A percentile compares a stretch with the other conserved stretches of the same genome.
These are phyloP conservation scores for Styela clava DNA, from an alignment of 23 tunicate species.

Conservation along the genomic window DNA sequence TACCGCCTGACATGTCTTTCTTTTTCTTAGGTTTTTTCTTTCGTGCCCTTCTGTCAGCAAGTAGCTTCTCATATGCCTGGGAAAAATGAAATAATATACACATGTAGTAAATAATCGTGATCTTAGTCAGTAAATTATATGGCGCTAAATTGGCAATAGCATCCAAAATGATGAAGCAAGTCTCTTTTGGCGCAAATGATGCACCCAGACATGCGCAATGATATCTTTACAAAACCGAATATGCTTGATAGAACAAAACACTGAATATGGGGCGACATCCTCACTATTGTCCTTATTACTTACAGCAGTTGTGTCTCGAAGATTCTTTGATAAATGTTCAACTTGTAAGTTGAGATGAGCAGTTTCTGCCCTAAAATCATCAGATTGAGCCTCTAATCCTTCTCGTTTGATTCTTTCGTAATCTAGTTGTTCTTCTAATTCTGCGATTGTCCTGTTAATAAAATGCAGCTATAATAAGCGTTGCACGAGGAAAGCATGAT, in stretches of 20 bases:
- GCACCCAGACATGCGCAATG: too few relatives aligned
- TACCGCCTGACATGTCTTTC: slow-evolving; percentile 70
- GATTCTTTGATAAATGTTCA: slow-evolving; percentile 42
- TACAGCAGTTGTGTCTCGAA: slow-evolving; percentile 70
- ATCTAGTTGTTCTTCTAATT: slow-evolving; percentile 65
- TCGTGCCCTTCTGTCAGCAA: slow-evolving; percentile 40
- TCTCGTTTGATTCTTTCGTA: slow-evolving; percentile 70
- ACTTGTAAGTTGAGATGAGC: slow-evolving; percentile 71
- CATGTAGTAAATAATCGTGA: too few relatives aligned
- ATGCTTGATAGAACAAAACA: too few relatives aligned
- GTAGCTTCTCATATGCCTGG: slow-evolving; percentile 49
- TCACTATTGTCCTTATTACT: neutral
- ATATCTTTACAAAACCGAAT: too few relatives aligned
- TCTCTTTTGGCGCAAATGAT: too few relatives aligned
- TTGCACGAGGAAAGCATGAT: neutral
- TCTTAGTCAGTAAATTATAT: too few relatives aligned
- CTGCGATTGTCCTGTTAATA: slow-evolving; percentile 34
- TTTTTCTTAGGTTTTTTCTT: slow-evolving; percentile 71
- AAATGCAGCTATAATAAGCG: too few relatives aligned
- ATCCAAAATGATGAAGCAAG: too few relatives aligned
- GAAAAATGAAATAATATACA: neutral
- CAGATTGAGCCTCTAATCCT: slow-evolving; percentile 65
- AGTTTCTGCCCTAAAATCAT: slow-evolving; percentile 81
- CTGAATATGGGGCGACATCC: too few relatives aligned
- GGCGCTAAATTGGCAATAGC: too few relatives aligned